A percentile compares a stretch with the other conserved stretches of the same genome.
phyloP scores from a whole-genome alignment of 1,140 invertebrate genomes.

The Chironomus tepperi region DNA sequence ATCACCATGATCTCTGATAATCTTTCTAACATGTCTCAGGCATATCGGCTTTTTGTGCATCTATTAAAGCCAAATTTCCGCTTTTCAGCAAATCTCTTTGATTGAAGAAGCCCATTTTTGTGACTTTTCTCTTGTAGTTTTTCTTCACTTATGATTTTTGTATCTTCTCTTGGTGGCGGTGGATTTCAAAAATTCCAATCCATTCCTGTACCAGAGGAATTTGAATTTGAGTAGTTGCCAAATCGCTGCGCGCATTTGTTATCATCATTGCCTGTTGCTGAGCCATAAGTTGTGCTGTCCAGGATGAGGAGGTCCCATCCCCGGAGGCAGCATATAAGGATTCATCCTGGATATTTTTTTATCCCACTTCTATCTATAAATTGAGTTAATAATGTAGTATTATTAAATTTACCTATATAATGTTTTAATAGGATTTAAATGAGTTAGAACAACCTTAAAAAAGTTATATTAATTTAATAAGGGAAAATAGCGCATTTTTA shows the following conservation, averaged over 20 bases:
- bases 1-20: conserved; percentile 98
- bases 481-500: not conserved
- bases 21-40: conserved; percentile 96
- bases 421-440: not conserved
- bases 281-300: conserved; percentile 75
- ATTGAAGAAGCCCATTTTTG: conserved; percentile 98
- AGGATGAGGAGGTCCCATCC: conserved; percentile 41
- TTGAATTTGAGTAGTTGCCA: conserved; percentile 59
- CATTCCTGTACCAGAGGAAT: conserved; percentile 49
- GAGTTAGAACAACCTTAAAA: not conserved
- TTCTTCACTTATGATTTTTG: conserved; percentile 75
- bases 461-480: not conserved
- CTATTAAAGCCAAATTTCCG: conserved; percentile 97
- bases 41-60: conserved; percentile 99
- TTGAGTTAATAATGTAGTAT: not conserved
- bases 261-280: conserved; percentile 52
- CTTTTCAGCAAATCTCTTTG: conserved; percentile 96
- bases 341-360: not conserved
- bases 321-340: not conserved
- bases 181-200: conserved; percentile 49
- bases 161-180: conserved; percentile 58
- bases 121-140: conserved; percentile 89
- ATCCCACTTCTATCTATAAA: not conserved
- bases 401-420: not conserved
- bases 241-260: conserved; percentile 49